phyloP scores from a whole-genome alignment of 2,888 invertebrate species.

The Caenorhabditis angaria region DNA sequence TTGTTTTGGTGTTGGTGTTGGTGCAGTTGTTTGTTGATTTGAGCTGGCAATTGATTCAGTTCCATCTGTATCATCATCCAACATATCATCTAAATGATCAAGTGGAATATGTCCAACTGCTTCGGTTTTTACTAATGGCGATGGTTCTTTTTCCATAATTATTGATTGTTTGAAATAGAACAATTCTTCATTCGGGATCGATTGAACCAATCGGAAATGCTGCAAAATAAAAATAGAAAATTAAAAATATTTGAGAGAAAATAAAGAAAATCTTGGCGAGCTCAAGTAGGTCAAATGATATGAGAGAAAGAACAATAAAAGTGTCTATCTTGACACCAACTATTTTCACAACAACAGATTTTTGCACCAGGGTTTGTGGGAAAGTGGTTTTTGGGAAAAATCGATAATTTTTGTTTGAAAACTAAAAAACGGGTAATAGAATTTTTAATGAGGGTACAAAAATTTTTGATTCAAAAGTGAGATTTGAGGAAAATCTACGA shows the following conservation, averaged over 20 bases:
- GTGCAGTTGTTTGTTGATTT: background rate
- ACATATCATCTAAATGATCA: conserved; percentile 63
- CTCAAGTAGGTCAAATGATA: no score
- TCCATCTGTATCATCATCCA: conserved; percentile 57
- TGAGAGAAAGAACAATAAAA: no score
- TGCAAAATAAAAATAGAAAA: conserved; percentile 47
- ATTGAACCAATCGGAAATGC: conserved; percentile 82
- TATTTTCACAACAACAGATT: no score
- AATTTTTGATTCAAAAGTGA: background rate
- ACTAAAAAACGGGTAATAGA: no score
- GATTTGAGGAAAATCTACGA: background rate
- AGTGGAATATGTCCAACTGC: conserved; percentile 52
- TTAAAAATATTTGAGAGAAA: background rate
- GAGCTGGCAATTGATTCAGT: conserved; percentile 33
- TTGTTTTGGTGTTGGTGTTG: background rate
- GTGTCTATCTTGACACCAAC: no score
- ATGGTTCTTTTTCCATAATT: conserved; percentile 75
- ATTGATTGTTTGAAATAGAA: conserved; percentile 81
- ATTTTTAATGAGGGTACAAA: no score
- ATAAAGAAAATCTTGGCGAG: no score
- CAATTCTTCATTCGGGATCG: conserved; percentile 90
- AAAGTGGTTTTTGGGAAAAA: no score
- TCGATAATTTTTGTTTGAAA: no score
- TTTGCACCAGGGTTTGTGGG: no score
- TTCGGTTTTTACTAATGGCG: conserved; percentile 73